phyloP scores from a whole-genome alignment of 2,113 vertebrate species.

The Oryzias woworae region DNA sequence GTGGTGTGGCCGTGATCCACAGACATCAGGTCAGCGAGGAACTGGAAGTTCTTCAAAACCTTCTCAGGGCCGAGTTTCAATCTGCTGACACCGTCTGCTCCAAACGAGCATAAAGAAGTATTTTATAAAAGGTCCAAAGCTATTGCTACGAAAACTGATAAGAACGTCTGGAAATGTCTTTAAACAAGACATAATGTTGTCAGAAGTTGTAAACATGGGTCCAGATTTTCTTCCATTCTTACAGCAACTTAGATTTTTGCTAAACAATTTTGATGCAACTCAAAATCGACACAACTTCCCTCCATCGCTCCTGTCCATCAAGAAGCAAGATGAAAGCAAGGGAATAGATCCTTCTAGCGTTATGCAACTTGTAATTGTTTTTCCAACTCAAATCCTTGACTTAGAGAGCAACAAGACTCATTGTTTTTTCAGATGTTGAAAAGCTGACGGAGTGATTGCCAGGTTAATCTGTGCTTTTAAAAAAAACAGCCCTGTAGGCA shows the following conservation, averaged over 20 bases:
- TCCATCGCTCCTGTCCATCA: too few species aligned
- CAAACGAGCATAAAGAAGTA: background rate
- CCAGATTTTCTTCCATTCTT: too few species aligned
- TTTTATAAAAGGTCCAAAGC: background rate
- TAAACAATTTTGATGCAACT: background rate
- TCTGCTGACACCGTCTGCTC: conserved; percentile 21
- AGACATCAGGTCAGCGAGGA: conserved; percentile 57
- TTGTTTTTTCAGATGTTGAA: conserved; percentile 19
- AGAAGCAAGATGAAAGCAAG: background rate
- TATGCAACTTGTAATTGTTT: conserved; percentile 6
- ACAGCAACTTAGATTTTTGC: too few species aligned
- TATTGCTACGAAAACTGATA: background rate
- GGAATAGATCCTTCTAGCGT: background rate
- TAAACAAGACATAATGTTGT: too few species aligned
- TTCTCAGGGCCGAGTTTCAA: conserved; percentile 55
- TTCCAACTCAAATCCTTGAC: background rate
- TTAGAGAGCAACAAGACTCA: background rate
- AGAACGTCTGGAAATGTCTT: background rate
- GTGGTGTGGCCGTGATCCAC: conserved; percentile 21
- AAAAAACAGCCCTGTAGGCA: conserved; percentile 26
- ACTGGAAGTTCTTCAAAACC: conserved; percentile 50
- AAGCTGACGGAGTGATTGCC: conserved; percentile 29
- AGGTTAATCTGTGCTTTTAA: conserved; percentile 27
- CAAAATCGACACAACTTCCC: background rate
- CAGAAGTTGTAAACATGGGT: too few species aligned